Conservation (phyloP, 2,797 vertebrate species). For the Crypturellus tataupa region DNA sequence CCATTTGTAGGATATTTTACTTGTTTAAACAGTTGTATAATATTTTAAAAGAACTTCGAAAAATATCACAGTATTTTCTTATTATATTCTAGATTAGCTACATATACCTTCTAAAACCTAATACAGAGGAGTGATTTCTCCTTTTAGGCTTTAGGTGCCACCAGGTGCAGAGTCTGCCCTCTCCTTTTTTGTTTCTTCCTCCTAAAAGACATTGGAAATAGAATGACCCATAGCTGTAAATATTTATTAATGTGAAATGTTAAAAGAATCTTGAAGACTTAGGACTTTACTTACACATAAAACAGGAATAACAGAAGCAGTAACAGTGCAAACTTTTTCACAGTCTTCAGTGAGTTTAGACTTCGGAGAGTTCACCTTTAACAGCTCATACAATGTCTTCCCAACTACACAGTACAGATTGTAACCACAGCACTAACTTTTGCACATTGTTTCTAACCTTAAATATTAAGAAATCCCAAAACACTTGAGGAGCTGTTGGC, state of each 20-base stretch:
- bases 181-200: background rate
- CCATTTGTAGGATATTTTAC: background rate
- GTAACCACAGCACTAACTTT: background rate
- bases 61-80: background rate
- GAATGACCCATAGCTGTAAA: background rate
- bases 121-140: background rate
- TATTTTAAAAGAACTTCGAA: background rate
- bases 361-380: background rate
- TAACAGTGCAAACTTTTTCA: background rate
- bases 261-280: background rate
- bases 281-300: background rate
- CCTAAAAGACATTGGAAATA: background rate
- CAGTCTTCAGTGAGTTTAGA: background rate
- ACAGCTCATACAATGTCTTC: background rate
- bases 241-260: background rate
- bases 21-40: background rate
- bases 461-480: background rate
- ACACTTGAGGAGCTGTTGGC: background rate
- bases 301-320: background rate
- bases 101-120: background rate
- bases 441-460: background rate
- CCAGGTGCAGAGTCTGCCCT: background rate
- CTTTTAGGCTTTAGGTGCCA: background rate
- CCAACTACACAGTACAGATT: background rate
- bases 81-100: background rate